phyloP scores from a whole-genome alignment of 2,888 invertebrate genomes.

The Unio pictorum region DNA sequence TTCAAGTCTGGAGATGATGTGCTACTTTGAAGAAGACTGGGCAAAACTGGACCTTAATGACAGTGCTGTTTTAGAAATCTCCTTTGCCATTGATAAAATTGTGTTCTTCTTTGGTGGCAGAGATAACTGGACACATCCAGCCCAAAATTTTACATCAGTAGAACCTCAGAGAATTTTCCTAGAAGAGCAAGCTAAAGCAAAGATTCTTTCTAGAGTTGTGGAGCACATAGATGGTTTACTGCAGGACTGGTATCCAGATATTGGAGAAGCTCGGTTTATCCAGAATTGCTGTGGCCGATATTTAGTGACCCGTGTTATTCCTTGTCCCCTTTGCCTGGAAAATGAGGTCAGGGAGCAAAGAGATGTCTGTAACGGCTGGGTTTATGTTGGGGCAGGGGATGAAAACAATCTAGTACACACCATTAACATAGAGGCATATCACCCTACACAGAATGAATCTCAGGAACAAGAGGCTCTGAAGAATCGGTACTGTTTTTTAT shows the following conservation, averaged over 20 bases:
- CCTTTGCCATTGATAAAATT: constrained; percentile 55
- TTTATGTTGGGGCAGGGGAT: no score
- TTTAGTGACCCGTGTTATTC: constrained; percentile 92
- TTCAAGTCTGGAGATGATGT: constrained; percentile 63
- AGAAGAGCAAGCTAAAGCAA: constrained; percentile 54
- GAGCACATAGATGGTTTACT: constrained; percentile 96
- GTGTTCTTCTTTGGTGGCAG: constrained; percentile 42
- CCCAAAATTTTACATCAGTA: constrained; percentile 16
- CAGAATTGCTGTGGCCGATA: constrained; percentile 97
- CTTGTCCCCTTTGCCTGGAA: constrained; percentile 90
- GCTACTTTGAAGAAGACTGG: constrained; percentile 86
- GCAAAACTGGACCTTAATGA: constrained; percentile 84
- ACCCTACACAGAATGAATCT: no score
- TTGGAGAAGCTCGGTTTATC: constrained; percentile 93
- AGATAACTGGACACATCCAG: neutral
- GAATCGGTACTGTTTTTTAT: no score
- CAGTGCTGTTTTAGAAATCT: constrained; percentile 88
- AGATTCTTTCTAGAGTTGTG: constrained; percentile 81
- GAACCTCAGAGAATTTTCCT: constrained; percentile 37
- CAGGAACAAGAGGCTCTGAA: no score
- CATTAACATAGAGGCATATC: no score
- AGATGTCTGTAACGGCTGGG: constrained; percentile 4
- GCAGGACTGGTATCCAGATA: constrained; percentile 98
- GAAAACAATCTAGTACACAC: no score
- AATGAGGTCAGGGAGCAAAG: constrained; percentile 31